Base-by-base conservation (phyloP, 2,113 vertebrate species). In the Archocentrus centrarchus region DNA sequence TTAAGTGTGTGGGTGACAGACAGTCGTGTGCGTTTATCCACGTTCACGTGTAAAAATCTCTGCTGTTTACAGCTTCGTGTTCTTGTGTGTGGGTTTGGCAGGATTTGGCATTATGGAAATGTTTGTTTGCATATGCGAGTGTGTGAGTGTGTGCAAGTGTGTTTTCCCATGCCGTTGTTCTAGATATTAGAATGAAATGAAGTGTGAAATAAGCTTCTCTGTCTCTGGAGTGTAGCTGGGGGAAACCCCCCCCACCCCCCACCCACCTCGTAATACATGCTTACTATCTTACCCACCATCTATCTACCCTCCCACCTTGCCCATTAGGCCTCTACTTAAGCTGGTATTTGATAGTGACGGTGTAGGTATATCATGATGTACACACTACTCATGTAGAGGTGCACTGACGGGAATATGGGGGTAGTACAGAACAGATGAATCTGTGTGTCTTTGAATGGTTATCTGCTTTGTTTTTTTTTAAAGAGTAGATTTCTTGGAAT, bases 191-290 rank as follows among this genome's bases (percentile, higher is more conserved):
- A 94, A 93, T 88, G 93, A 94, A 95, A 96, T 95, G 94, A 95
- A 94, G 93, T 95, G 94, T 96, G 94, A 96, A 96, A 96, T 95
- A 95, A 95, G 94, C 94, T 96, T 91, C 90, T 93, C 91, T 90
- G 94, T 95, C 91, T 92, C 93, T 92, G 93, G 93, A 89, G 93
- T 88, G 90, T 80, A 87, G 93, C 93, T 89, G 92, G 91, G 92
- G 86, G 91, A 85, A 90, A 90, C 91, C 91, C 93, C 86, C 86
- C 84, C 63, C 22, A 86, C 79, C 84, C 44, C 30, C 30, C 30
- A 6, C 11, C 39, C 75, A 90, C 85, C 91, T 87, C 85, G 90
- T 89, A 82, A 82, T 87, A 91, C 79, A 64, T 61, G 79, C 92
- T 91, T 86, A 89, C 88, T 85, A 76, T 90, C 89, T 80, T 88